Evolutionary conservation across 2,888 invertebrate species (phyloP), one percentile per base, ranked within the genome.

Genomic region (Diaprepes abbreviatus): DNA sequence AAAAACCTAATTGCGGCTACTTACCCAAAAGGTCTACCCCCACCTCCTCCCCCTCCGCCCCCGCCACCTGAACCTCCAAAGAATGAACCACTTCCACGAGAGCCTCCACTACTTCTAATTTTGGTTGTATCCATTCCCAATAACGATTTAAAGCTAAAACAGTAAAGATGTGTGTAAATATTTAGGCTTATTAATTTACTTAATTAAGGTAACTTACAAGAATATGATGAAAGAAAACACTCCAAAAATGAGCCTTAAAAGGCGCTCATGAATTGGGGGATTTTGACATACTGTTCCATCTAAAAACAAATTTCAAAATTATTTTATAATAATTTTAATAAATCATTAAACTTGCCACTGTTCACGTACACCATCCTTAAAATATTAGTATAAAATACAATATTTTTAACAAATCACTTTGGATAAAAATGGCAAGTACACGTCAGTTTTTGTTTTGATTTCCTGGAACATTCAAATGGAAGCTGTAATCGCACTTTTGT

Each of bases 271-370:
- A 48, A 85, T 85, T 78, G 88, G 87, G 40, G 80, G 83, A 17
- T 79, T 81, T 66, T 87, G 79, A 70, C 85, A 84, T 31, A 89
- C 83, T 2, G 85, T 84, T 1, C 89, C 89, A 85, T 88, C 89
- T 89, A 81, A 62, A 77, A 81, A 6, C n/a, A 36, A 76, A 66
- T 45, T 64, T 62, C 45, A 28, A 1, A 12, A 4, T 10, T 16
- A 12, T n/a, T 28, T 31, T 21, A 17, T 24, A 59, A 31, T 10
- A 3, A 1, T 24, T 4, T 36, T 45, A 21, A 38, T 24, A 43
- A 52, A 48, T 58, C 2, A 54, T 28, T 14, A 7, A 33, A 43
- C 73, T 17, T 71, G 75, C 74, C 70, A 68, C 59, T 54, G 36
- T 70, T 75, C 21, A 76, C 73, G 38, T 76, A 76, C 5, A 73